Conservation (phyloP, 1,140 invertebrate genomes). For the Zaprionus ornatus region DNA sequence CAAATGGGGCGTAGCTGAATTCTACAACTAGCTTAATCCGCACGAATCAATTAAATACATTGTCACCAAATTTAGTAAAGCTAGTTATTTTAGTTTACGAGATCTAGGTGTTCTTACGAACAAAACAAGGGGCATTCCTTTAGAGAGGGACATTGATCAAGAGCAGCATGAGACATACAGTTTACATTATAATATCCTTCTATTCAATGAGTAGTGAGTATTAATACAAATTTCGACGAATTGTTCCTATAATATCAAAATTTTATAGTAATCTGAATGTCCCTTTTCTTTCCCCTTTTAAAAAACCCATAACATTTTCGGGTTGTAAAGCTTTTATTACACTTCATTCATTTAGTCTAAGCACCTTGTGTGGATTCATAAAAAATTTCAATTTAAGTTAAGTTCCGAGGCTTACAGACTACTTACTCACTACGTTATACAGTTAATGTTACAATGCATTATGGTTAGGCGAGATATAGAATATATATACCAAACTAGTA, state of each 20-base stretch:
- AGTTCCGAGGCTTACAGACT: slow-evolving; percentile 48
- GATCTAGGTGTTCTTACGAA: not conserved
- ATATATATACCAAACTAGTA: slow-evolving; percentile 17
- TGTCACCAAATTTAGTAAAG: not conserved
- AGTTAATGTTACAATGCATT: slow-evolving; percentile 60
- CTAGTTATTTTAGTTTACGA: not conserved
- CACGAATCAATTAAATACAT: too few species aligned
- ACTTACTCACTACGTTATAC: slow-evolving; percentile 59
- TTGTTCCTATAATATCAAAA: too few species aligned
- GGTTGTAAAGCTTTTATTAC: slow-evolving; percentile 64
- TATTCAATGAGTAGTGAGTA: too few species aligned
- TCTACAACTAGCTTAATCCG: not conserved
- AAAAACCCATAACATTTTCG: not conserved
- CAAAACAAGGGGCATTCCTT: not conserved
- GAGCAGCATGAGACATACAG: not conserved
- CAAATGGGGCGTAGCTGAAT: not conserved
- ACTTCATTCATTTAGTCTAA: slow-evolving; percentile 58
- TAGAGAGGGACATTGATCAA: not conserved
- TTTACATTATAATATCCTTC: not conserved
- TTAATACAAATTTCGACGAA: too few species aligned
- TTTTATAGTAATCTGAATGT: too few species aligned
- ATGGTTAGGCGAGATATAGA: slow-evolving; percentile 25
- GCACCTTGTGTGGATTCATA: slow-evolving; percentile 51
- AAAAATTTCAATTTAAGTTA: slow-evolving; percentile 30
- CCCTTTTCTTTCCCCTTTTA: not conserved